Percentiles rank a stretch among this genome's conserved stretches.
Conservation (phyloP, 2,888 invertebrate genomes). For the Campaea margaritaria region DNA sequence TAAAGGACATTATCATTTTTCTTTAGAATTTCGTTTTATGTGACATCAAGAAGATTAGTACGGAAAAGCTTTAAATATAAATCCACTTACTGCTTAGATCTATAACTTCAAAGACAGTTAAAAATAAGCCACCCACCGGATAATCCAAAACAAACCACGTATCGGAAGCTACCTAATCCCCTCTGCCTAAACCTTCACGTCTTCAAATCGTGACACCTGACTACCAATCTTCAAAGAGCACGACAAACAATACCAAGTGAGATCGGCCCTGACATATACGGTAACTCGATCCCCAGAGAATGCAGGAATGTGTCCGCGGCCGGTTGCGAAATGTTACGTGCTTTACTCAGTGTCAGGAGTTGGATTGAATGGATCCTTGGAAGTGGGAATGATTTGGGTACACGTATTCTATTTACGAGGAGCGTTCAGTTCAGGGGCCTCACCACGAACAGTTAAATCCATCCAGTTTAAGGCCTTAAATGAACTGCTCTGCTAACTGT, state of each 20-base stretch:
- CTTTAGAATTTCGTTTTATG: too few relatives aligned
- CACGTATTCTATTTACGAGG: neutral
- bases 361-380: constrained; percentile 2
- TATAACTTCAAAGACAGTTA: too few relatives aligned
- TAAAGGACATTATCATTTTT: too few relatives aligned
- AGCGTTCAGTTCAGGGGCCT: too few relatives aligned
- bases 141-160: neutral
- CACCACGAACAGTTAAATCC: too few relatives aligned
- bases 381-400: constrained; percentile 12
- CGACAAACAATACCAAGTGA: constrained; percentile 14
- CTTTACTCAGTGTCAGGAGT: constrained; percentile 18
- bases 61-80: too few relatives aligned
- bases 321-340: constrained; percentile 36
- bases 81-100: too few relatives aligned
- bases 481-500: too few relatives aligned
- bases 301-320: constrained; percentile 31
- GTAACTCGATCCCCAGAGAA: constrained; percentile 41
- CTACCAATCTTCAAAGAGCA: constrained; percentile 10
- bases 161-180: neutral
- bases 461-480: too few relatives aligned
- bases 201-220: constrained; percentile 16
- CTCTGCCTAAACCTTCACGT: neutral
- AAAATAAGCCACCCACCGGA: too few relatives aligned
- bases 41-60: too few relatives aligned
- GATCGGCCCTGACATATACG: constrained; percentile 40